Evolutionary conservation across 1,140 invertebrate species (phyloP).

Genomic region (Neodiprion lecontei): DNA sequence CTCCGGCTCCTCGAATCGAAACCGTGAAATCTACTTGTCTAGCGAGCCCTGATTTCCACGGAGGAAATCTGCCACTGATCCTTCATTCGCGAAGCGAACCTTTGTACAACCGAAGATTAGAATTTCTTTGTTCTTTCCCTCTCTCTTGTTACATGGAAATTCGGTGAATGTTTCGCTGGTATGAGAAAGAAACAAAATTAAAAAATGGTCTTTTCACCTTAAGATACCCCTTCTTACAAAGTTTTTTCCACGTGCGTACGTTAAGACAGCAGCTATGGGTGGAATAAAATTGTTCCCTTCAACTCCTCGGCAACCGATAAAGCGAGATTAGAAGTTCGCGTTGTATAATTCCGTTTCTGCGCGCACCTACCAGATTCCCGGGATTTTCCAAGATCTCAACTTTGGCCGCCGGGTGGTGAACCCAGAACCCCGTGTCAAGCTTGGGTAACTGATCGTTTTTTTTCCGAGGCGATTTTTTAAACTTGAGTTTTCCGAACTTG

Average conservation of each 20-base stretch:
- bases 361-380: background rate
- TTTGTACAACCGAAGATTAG: background rate
- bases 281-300: background rate
- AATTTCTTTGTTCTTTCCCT: background rate
- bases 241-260: too few species aligned
- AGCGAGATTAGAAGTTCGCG: background rate
- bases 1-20: background rate
- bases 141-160: background rate
- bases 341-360: background rate
- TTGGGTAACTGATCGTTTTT: background rate
- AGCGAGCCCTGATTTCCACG: background rate
- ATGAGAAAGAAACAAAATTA: too few species aligned
- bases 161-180: too few species aligned
- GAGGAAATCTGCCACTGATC: background rate
- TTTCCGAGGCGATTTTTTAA: conserved; percentile 2
- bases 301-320: background rate
- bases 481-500: conserved; percentile 5
- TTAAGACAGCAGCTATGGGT: background rate
- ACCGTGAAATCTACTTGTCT: background rate
- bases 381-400: background rate
- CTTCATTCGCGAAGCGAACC: background rate
- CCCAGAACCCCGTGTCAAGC: background rate
- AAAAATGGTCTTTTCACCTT: too few species aligned
- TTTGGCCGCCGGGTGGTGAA: background rate
- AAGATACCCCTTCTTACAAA: too few species aligned